Evolutionary conservation across 2,113 vertebrate genomes (phyloP), one percentile per base, ranked within the genome.

Genomic region (Epinephelus fuscoguttatus): DNA sequence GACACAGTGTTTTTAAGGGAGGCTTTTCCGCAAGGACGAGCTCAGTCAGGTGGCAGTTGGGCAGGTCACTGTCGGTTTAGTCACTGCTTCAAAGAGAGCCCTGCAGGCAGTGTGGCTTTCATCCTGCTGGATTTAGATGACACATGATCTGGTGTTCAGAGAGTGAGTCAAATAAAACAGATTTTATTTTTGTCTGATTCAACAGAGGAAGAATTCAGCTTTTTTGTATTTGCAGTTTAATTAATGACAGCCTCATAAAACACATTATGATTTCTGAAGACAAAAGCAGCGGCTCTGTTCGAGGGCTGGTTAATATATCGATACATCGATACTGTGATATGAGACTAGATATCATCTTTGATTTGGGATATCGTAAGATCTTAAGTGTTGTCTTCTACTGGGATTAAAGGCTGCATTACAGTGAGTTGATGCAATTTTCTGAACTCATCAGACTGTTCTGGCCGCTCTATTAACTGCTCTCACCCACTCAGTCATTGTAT

Each of bases 21-120:
- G 61, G 27, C 30, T 56, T 33, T 62, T 70, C 4, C 27, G 49
- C 3, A 30, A 64, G 40, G 60, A 80, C 78, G 7, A 45, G 30
- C 42, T 49, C 5, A 33, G 73, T 81, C 61, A 79, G 77, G 70
- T 61, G 84, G 23, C 74, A 66, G 82, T 66, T 4, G 45, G 60
- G 50, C 9, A 21, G 42, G 42, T 72, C 73, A 45, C 63, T 76
- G 69, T 79, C 40, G 60, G 57, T 86, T 70, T 49, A 75, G 57
- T 75, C 33, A 40, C 33, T 21, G 47, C 60, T 80, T 57, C 50
- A 30, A 21, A 40, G n/a, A 18, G 53, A 33, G 74, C 30, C 61
- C 70, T 82, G 42, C 0, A 56, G 75, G 68, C 49, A 14, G 78
- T 13, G 53, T 71, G 66, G 79, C 60, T 67, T 75, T 64, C 66